Evolutionary conservation across 1,140 invertebrate genomes (phyloP).

Genomic region (Hermatobates lingyangjiaoensis): DNA sequence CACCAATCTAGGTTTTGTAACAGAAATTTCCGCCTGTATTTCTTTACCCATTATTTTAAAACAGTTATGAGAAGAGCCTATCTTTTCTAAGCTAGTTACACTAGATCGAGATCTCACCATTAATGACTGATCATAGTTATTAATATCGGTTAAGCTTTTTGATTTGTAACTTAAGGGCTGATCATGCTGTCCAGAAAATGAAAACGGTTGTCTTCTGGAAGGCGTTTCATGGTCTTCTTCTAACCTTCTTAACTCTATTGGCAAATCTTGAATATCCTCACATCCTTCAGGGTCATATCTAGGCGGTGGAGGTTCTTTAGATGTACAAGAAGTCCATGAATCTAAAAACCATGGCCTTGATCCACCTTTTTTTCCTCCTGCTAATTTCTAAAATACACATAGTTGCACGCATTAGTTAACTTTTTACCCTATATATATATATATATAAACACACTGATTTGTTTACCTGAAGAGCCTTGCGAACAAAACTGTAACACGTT

Average conservation of each 20-base stretch:
- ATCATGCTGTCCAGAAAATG: constrained; percentile 26
- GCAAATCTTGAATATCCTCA: constrained; percentile 50
- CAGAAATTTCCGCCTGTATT: background rate
- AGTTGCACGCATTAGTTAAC: background rate
- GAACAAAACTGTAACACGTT: constrained; percentile 83
- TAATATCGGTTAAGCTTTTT: constrained; percentile 58
- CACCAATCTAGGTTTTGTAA: constrained; percentile 41
- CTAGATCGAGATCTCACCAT: constrained; percentile 49
- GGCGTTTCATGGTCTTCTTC: constrained; percentile 41
- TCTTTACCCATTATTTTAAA: constrained; percentile 11
- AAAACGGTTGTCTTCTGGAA: constrained; percentile 28
- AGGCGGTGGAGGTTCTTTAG: constrained; percentile 30
- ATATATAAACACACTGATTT: background rate
- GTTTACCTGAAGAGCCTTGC: constrained; percentile 59
- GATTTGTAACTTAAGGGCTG: constrained; percentile 41
- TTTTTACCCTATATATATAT: no score
- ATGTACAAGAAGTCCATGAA: constrained; percentile 41
- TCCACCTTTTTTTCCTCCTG: constrained; percentile 42
- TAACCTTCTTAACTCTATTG: constrained; percentile 69
- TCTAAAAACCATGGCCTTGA: constrained; percentile 55
- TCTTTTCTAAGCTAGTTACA: constrained; percentile 40
- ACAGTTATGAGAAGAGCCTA: no score
- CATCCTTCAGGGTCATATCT: constrained; percentile 31
- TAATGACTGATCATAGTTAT: constrained; percentile 35
- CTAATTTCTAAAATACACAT: constrained; percentile 39